phyloP scores from a whole-genome alignment of 2,888 invertebrate species.

The Abscondita cerata region DNA sequence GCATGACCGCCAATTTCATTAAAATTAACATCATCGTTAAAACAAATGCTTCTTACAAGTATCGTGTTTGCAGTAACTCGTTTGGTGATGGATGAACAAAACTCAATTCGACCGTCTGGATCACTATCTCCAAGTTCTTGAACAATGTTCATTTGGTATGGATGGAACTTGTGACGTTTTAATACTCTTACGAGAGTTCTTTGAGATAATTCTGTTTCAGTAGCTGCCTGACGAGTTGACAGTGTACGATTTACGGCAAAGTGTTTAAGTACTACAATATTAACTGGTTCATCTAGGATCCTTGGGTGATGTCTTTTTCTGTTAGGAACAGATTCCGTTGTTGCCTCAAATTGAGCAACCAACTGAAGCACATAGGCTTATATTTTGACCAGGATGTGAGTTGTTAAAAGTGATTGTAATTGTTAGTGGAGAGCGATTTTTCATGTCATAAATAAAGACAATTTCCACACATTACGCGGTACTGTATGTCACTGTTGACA shows the following conservation, averaged over 20 bases:
- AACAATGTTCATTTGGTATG: slow-evolving; percentile 39
- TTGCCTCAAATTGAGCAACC: slow-evolving; percentile 7
- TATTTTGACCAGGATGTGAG: background rate
- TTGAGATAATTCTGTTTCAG: background rate
- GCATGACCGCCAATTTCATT: no score
- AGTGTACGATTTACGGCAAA: background rate
- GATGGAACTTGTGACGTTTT: slow-evolving; percentile 23
- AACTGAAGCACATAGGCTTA: background rate
- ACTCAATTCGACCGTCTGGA: slow-evolving; percentile 39
- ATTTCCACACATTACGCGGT: background rate
- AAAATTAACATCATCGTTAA: no score
- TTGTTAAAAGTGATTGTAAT: slow-evolving; percentile 1
- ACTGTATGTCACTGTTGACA: background rate
- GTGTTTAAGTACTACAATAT: background rate
- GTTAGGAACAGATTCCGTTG: slow-evolving; percentile 4
- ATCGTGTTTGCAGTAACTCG: slow-evolving; percentile 26
- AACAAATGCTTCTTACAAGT: no score
- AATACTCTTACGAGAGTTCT: background rate
- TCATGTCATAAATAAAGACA: background rate
- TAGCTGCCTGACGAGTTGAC: slow-evolving; percentile 4
- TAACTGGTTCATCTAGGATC: background rate
- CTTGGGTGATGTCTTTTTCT: background rate
- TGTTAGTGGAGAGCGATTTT: background rate
- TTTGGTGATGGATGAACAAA: slow-evolving; percentile 31
- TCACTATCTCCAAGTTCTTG: slow-evolving; percentile 41